A percentile compares a stretch with the other conserved stretches of the same genome.
Evolutionary conservation across 2,113 vertebrate species (phyloP).

Genomic region (Anolis carolinensis): DNA sequence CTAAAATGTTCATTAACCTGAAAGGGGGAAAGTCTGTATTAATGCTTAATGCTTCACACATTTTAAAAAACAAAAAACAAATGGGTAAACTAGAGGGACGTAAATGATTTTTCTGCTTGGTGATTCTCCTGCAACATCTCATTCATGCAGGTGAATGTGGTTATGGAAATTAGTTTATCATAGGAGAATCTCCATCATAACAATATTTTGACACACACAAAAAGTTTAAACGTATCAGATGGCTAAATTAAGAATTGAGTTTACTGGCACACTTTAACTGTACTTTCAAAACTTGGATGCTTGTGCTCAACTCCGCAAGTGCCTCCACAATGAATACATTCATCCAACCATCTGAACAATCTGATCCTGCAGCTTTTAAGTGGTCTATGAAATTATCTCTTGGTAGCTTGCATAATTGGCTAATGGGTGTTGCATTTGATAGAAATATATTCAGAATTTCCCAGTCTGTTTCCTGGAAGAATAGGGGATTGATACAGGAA

Average conservation of each 20-base stretch:
- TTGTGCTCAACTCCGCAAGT: slow-evolving; percentile 42
- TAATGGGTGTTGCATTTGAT: slow-evolving; percentile 58
- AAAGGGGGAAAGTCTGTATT: no score
- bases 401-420: slow-evolving; percentile 66
- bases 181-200: not conserved
- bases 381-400: slow-evolving; percentile 57
- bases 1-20: not conserved
- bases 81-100: not conserved
- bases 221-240: slow-evolving; percentile 9
- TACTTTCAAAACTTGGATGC: slow-evolving; percentile 49
- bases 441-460: slow-evolving; percentile 71
- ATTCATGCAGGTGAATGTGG: not conserved
- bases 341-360: slow-evolving; percentile 65
- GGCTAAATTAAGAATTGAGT: not conserved
- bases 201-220: slow-evolving; percentile 22
- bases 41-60: no score
- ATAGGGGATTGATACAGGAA: slow-evolving; percentile 77
- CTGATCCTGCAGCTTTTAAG: slow-evolving; percentile 69
- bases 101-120: not conserved
- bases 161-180: not conserved
- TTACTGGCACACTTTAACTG: not conserved
- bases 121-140: not conserved
- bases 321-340: slow-evolving; percentile 50
- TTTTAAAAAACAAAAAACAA: no score
- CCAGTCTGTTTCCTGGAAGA: slow-evolving; percentile 61